Conservation (phyloP, 2,113 vertebrate species). For the Rhinogobius similis region DNA sequence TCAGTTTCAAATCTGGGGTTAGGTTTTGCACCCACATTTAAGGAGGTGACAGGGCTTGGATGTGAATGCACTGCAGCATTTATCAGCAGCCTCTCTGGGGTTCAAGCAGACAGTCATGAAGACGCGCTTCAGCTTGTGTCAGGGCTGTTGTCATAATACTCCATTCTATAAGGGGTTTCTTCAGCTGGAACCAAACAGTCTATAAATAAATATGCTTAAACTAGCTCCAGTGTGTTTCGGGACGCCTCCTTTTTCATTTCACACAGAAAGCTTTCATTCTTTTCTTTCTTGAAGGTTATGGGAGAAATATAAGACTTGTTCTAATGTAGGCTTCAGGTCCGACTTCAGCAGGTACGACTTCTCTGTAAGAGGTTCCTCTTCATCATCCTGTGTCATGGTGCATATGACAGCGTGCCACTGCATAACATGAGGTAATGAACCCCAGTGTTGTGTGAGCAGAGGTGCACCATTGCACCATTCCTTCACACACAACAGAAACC, state of each 20-base stretch:
- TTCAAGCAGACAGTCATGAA: slow-evolving; percentile 58
- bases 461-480: slow-evolving; percentile 25
- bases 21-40: slow-evolving; percentile 43
- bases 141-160: slow-evolving; percentile 52
- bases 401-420: slow-evolving; percentile 20
- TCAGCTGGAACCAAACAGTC: slow-evolving; percentile 53
- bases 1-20: slow-evolving; percentile 15
- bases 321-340: slow-evolving; percentile 40
- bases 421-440: slow-evolving; percentile 33
- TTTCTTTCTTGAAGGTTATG: slow-evolving; percentile 39
- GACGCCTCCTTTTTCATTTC: slow-evolving; percentile 20
- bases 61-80: slow-evolving; percentile 54
- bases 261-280: slow-evolving; percentile 29
- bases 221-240: slow-evolving; percentile 39
- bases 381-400: slow-evolving; percentile 24
- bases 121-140: slow-evolving; percentile 55
- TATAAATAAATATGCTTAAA: slow-evolving; percentile 68
- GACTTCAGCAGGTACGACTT: slow-evolving; percentile 25
- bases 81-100: slow-evolving; percentile 47
- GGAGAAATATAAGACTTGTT: slow-evolving; percentile 27
- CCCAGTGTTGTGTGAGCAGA: slow-evolving; percentile 13
- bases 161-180: slow-evolving; percentile 49
- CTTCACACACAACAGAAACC: slow-evolving; percentile 32
- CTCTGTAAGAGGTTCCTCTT: slow-evolving; percentile 20
- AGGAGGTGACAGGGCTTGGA: slow-evolving; percentile 49